These are phyloP conservation scores for Lasioglossum baleicum DNA, from an alignment of 1,140 invertebrate species.

Conservation along the genomic window DNA sequence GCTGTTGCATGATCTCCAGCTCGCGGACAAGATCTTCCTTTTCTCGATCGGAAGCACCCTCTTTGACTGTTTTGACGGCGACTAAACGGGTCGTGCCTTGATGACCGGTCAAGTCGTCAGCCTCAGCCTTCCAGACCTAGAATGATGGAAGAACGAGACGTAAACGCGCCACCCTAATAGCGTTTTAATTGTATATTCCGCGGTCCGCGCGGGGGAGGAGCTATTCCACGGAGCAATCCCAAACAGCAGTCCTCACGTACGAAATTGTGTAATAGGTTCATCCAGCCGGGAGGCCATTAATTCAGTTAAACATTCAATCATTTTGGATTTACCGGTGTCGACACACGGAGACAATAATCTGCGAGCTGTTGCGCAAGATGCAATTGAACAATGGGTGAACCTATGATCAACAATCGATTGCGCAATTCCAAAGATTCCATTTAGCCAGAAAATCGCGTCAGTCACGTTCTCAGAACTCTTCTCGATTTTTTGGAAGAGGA, in stretches of 20 bases:
- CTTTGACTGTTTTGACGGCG: slow-evolving; percentile 91
- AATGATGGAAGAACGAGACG: not conserved
- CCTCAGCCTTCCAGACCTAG: slow-evolving; percentile 91
- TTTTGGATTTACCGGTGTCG: not conserved
- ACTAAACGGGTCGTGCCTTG: slow-evolving; percentile 88
- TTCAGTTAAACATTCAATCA: not conserved
- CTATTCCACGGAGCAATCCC: too few relatives aligned
- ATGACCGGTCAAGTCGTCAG: slow-evolving; percentile 88
- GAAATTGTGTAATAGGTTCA: not conserved
- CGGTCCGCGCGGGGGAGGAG: not conserved
- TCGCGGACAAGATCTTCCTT: slow-evolving; percentile 89
- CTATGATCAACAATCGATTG: not conserved
- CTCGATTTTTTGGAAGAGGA: too few relatives aligned
- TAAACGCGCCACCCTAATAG: slow-evolving; percentile 13
- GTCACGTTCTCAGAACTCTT: not conserved
- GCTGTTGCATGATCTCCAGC: slow-evolving; percentile 90
- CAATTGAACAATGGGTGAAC: too few relatives aligned
- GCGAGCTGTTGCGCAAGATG: not conserved
- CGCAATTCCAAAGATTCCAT: not conserved
- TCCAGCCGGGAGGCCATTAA: too few relatives aligned
- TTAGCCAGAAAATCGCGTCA: not conserved
- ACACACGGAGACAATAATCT: not conserved
- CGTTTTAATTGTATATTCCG: slow-evolving; percentile 9
- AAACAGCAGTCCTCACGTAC: too few relatives aligned
- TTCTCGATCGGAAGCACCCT: slow-evolving; percentile 86